phyloP scores from a whole-genome alignment of 2,113 vertebrate species.

The Hippopotamus amphibius region DNA sequence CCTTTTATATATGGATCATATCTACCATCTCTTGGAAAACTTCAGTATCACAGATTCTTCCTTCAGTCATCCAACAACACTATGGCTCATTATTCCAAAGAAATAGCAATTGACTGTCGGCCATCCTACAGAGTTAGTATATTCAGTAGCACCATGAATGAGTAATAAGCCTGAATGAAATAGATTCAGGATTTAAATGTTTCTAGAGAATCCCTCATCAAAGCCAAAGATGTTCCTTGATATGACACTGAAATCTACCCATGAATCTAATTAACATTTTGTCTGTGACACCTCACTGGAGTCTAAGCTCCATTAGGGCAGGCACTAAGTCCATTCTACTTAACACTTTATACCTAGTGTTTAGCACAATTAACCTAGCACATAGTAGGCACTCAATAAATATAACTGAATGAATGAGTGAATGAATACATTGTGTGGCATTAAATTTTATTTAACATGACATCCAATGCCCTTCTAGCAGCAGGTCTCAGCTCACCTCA shows the following conservation, averaged over 20 bases:
- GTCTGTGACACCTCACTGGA: not conserved
- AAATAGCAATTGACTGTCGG: not conserved
- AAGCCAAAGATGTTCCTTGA: slow-evolving; percentile 51
- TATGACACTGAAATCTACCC: not conserved
- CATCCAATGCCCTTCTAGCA: not conserved
- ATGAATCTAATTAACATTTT: not conserved
- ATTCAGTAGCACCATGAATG: not conserved
- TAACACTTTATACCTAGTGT: not conserved
- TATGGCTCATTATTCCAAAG: not conserved
- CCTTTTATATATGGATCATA: not conserved
- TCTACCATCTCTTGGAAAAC: not conserved
- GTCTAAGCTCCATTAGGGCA: not conserved
- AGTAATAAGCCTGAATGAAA: slow-evolving; percentile 14
- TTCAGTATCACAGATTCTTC: not conserved
- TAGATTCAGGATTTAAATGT: slow-evolving; percentile 40
- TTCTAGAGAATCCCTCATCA: slow-evolving; percentile 5
- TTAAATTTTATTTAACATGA: not conserved
- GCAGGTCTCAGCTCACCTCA: not conserved
- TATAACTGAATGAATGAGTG: not conserved
- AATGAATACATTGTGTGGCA: not conserved
- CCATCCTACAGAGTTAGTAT: not conserved
- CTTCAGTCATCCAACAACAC: not conserved
- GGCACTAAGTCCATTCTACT: not conserved
- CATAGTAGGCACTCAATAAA: not conserved
- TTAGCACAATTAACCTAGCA: not conserved